Percentiles rank a stretch among this genome's conserved stretches.
Evolutionary conservation across 1,140 invertebrate species (phyloP).

Genomic region (Arctopsyche grandis): DNA sequence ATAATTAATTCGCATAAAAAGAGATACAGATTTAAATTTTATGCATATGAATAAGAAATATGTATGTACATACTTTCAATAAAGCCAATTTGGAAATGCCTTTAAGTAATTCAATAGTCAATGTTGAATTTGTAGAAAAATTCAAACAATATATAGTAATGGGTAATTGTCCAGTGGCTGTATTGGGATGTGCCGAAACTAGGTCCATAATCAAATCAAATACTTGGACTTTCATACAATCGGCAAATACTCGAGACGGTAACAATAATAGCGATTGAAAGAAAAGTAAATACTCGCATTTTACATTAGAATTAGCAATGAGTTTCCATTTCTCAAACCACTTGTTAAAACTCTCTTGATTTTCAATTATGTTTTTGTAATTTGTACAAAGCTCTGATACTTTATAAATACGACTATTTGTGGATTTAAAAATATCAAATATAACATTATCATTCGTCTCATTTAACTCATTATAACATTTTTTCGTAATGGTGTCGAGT

Average conservation of each 20-base stretch:
- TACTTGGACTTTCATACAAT: neutral
- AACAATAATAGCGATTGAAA: slow-evolving; percentile 22
- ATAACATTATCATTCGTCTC: neutral
- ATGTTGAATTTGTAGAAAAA: neutral
- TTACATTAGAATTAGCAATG: neutral
- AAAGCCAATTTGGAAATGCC: neutral
- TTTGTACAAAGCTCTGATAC: neutral
- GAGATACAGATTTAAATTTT: neutral
- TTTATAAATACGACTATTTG: slow-evolving; percentile 12
- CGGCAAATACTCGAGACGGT: neutral
- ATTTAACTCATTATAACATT: neutral
- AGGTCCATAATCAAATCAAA: neutral
- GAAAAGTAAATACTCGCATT: slow-evolving; percentile 16
- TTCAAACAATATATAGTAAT: slow-evolving; percentile 28
- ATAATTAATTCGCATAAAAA: neutral
- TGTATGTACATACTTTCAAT: neutral
- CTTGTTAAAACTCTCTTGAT: neutral
- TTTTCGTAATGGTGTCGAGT: neutral
- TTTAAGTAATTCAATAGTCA: slow-evolving; percentile 20
- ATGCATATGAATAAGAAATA: too few species aligned
- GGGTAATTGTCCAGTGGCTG: slow-evolving; percentile 6
- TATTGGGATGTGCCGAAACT: neutral
- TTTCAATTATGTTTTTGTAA: neutral
- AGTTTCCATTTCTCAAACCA: slow-evolving; percentile 2
- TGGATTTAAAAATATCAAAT: slow-evolving; percentile 16